phyloP scores from a whole-genome alignment of 2,113 vertebrate genomes.

The Colius striatus region DNA sequence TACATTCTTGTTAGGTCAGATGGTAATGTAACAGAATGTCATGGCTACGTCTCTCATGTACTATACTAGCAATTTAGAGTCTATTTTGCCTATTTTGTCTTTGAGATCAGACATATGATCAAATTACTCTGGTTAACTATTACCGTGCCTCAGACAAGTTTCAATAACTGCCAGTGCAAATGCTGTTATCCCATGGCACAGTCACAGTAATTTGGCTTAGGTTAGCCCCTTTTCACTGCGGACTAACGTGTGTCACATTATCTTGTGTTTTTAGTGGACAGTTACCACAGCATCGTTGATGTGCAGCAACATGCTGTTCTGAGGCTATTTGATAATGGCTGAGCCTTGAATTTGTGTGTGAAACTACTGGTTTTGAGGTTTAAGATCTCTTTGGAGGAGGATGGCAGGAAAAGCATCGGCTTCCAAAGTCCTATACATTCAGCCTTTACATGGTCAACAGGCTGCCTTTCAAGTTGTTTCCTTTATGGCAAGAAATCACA shows the following conservation, averaged over 20 bases:
- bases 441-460: background rate
- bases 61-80: conserved; percentile 62
- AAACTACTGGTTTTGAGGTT: conserved; percentile 28
- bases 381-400: conserved; percentile 19
- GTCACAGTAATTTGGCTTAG: conserved; percentile 45
- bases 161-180: conserved; percentile 54
- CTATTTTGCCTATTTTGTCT: conserved; percentile 70
- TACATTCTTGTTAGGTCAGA: conserved; percentile 52
- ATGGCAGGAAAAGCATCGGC: background rate
- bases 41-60: conserved; percentile 13
- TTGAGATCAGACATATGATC: conserved; percentile 45
- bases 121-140: conserved; percentile 58
- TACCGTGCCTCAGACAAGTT: background rate
- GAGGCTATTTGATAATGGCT: background rate
- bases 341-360: background rate
- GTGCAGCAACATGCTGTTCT: background rate
- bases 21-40: conserved; percentile 53
- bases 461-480: conserved; percentile 2
- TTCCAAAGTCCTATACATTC: background rate
- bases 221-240: conserved; percentile 45
- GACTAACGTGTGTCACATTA: conserved; percentile 53
- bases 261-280: conserved; percentile 28
- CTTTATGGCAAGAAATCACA: conserved; percentile 38
- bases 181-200: conserved; percentile 42
- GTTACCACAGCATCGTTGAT: background rate